Evolutionary conservation across 1,140 invertebrate genomes (phyloP).

Genomic region (Teleopsis dalmanni): DNA sequence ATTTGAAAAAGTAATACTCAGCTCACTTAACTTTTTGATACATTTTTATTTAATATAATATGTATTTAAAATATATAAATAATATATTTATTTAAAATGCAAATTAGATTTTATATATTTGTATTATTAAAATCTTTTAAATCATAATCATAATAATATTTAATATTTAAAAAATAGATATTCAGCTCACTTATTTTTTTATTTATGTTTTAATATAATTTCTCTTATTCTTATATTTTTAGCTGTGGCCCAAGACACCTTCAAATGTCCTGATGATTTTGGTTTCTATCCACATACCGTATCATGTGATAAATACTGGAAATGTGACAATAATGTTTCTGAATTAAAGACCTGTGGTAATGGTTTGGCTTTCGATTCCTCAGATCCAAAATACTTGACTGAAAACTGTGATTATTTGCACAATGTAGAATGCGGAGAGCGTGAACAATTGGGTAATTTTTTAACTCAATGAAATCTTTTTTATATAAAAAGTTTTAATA

Average conservation of each 20-base stretch:
- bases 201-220: neutral
- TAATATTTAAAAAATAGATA: too few relatives aligned
- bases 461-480: neutral
- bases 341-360: slow-evolving; percentile 91
- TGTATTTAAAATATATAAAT: too few relatives aligned
- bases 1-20: too few relatives aligned
- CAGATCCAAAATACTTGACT: slow-evolving; percentile 79
- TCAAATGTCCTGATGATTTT: slow-evolving; percentile 91
- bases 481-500: neutral
- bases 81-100: too few relatives aligned
- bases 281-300: slow-evolving; percentile 85
- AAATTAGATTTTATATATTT: too few relatives aligned
- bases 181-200: neutral
- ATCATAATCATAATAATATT: slow-evolving; percentile 3
- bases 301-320: slow-evolving; percentile 93
- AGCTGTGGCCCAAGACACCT: slow-evolving; percentile 68
- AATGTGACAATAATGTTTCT: slow-evolving; percentile 81
- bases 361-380: slow-evolving; percentile 84
- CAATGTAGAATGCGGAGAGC: slow-evolving; percentile 89
- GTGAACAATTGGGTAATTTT: slow-evolving; percentile 67
- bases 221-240: slow-evolving; percentile 30
- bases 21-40: too few relatives aligned
- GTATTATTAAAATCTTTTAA: too few relatives aligned
- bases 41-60: too few relatives aligned
- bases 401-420: slow-evolving; percentile 94